These are phyloP conservation scores for Parazoanthus darwini DNA, from an alignment of 92 coral and sea anemone species.

Conservation along the genomic window DNA sequence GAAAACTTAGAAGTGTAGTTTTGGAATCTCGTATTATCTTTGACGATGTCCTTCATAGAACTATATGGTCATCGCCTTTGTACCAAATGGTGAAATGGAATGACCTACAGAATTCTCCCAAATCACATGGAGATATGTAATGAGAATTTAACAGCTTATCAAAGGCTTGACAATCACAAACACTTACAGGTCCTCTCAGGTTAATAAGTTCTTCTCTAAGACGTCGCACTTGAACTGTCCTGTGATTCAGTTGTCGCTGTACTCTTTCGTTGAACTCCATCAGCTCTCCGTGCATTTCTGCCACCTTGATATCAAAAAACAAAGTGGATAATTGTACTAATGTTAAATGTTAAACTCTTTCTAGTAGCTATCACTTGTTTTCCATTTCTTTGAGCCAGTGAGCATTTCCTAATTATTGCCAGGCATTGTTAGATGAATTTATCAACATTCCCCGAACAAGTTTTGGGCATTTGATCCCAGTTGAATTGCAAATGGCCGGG, in stretches of 20 bases:
- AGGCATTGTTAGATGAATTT: too few species aligned
- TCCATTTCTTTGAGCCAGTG: background rate
- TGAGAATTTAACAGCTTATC: too few species aligned
- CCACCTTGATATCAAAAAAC: conserved; percentile 62
- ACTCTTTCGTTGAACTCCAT: conserved; percentile 93
- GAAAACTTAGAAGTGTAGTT: too few species aligned
- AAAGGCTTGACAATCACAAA: too few species aligned
- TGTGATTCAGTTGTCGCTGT: conserved; percentile 71
- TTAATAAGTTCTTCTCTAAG: conserved; percentile 83
- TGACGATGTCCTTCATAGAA: too few species aligned
- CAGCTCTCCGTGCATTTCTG: conserved; percentile 97
- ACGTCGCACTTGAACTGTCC: conserved; percentile 78
- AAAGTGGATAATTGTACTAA: background rate
- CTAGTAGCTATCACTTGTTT: background rate
- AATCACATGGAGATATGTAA: too few species aligned
- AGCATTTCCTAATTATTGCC: background rate
- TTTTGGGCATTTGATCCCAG: too few species aligned
- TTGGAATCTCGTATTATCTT: too few species aligned
- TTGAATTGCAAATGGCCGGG: too few species aligned
- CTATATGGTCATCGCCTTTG: too few species aligned
- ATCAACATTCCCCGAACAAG: too few species aligned
- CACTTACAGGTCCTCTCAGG: conserved; percentile 91
- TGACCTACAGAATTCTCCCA: background rate
- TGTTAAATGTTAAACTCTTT: background rate
- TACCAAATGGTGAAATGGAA: background rate